Evolutionary conservation across 2,797 vertebrate species (phyloP).

Genomic region (Syndactyla subalaris): DNA sequence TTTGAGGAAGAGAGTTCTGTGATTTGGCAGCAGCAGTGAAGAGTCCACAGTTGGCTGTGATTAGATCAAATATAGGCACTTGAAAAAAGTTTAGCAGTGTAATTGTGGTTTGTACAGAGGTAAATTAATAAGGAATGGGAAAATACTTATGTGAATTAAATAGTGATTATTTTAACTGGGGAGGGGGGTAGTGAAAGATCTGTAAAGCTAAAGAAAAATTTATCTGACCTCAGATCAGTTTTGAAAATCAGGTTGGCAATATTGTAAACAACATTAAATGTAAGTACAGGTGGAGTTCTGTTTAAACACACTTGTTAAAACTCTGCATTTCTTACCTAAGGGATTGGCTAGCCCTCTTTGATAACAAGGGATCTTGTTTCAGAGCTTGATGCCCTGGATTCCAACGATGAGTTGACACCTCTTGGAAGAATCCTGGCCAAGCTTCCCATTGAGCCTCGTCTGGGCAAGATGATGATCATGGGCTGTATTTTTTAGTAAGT

Average conservation of each 20-base stretch:
- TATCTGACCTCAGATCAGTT: not conserved
- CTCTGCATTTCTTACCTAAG: not conserved
- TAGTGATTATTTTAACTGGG: not conserved
- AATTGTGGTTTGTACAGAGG: not conserved
- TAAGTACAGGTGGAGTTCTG: not conserved
- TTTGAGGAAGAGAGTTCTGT: not conserved
- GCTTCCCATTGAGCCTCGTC: conserved; percentile 93
- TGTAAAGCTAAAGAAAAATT: not conserved
- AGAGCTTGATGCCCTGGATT: conserved; percentile 94
- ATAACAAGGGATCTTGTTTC: conserved; percentile 44
- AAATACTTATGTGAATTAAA: not conserved
- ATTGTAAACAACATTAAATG: not conserved
- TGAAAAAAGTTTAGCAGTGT: not conserved
- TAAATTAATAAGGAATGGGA: not conserved
- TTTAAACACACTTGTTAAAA: not conserved
- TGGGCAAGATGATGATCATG: conserved; percentile 99
- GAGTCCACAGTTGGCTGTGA: not conserved
- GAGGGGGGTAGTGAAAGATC: not conserved
- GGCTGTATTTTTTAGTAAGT: conserved; percentile 95
- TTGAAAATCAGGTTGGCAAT: not conserved
- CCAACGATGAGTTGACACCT: conserved; percentile 92
- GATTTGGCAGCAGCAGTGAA: not conserved
- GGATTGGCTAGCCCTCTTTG: not conserved
- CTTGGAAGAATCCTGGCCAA: conserved; percentile 92
- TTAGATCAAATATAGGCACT: not conserved